Conservation (phyloP, 2,888 invertebrate genomes). For the Sphaerophoria taeniata region DNA sequence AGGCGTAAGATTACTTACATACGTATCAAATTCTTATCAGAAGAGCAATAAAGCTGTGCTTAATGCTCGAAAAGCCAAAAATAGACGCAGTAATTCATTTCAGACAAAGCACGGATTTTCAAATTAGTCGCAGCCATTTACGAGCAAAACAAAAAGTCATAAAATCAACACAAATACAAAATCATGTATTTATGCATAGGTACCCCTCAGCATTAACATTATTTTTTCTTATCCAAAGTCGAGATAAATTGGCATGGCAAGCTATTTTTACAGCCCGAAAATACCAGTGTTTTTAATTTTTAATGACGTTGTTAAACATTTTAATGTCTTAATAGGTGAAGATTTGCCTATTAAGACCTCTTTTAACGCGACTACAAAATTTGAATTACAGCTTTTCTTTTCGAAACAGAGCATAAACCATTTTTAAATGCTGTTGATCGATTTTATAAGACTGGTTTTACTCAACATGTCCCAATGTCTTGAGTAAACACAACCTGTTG, state of each 20-base stretch:
- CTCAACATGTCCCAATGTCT: background rate
- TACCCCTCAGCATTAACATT: background rate
- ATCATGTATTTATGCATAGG: too few species aligned
- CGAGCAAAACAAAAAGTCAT: too few species aligned
- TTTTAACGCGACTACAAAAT: slow-evolving; percentile 8
- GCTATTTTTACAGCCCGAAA: background rate
- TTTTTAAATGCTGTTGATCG: background rate
- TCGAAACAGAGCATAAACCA: slow-evolving; percentile 2
- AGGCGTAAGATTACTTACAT: too few species aligned
- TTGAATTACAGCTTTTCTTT: background rate
- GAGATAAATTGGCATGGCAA: background rate
- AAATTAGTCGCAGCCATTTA: too few species aligned
- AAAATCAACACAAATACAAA: too few species aligned
- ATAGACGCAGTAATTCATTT: too few species aligned
- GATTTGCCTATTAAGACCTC: background rate
- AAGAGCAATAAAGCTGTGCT: too few species aligned
- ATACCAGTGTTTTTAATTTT: background rate
- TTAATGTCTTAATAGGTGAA: slow-evolving; percentile 5
- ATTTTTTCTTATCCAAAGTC: background rate
- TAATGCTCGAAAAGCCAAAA: too few species aligned
- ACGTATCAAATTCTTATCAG: too few species aligned
- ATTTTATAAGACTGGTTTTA: slow-evolving; percentile 17
- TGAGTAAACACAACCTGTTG: slow-evolving; percentile 11
- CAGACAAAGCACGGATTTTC: too few species aligned
- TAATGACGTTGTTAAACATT: slow-evolving; percentile 3